Conservation (phyloP, 2,888 invertebrate species). For the Aphidius colemani region DNA sequence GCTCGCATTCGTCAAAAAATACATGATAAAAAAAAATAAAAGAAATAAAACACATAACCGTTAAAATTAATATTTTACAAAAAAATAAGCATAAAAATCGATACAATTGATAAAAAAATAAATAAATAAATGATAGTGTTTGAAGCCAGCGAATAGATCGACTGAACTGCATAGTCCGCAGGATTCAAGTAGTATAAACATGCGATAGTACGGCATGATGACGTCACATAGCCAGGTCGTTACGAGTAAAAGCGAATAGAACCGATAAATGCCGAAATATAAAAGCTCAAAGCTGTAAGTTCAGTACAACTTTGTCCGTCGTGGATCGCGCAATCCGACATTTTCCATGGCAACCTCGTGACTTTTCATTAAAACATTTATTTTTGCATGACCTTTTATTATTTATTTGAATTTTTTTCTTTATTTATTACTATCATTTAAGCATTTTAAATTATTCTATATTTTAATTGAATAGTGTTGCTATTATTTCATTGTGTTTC, state of each 20-base stretch:
- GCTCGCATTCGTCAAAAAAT: not conserved
- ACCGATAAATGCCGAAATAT: constrained; percentile 44
- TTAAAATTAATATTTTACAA: constrained; percentile 11
- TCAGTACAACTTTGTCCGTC: constrained; percentile 51
- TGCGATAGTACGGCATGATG: constrained; percentile 56
- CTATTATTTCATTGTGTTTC: no score
- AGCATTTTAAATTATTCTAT: no score
- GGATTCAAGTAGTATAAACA: constrained; percentile 55
- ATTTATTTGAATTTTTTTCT: constrained; percentile 6
- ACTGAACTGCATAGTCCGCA: constrained; percentile 44
- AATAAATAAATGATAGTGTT: constrained; percentile 8
- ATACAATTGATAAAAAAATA: constrained; percentile 9
- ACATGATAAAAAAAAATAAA: not conserved
- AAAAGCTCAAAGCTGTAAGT: constrained; percentile 43
- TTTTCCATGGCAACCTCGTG: constrained; percentile 1
- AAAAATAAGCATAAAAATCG: not conserved
- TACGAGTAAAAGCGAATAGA: constrained; percentile 34
- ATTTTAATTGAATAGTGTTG: no score
- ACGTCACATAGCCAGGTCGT: constrained; percentile 44
- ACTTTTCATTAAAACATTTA: constrained; percentile 5
- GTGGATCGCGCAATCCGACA: constrained; percentile 32
- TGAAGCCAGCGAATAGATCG: constrained; percentile 26
- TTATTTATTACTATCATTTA: constrained; percentile 4
- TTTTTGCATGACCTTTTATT: constrained; percentile 17
- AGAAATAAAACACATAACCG: not conserved